These are phyloP conservation scores for Microchrysa polita DNA, from an alignment of 2,888 invertebrate species.

Conservation along the genomic window DNA sequence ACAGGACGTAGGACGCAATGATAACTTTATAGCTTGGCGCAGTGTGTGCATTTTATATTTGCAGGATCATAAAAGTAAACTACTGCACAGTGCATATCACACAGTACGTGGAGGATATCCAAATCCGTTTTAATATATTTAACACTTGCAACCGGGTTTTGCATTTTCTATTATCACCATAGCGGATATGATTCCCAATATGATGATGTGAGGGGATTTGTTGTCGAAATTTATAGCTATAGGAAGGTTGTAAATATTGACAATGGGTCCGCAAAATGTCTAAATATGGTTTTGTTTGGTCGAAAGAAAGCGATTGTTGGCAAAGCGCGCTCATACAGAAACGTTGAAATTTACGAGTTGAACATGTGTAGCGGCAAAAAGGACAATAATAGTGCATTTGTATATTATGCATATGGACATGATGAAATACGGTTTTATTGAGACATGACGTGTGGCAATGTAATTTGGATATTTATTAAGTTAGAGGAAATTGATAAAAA, in stretches of 20 bases:
- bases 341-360: slow-evolving; percentile 49
- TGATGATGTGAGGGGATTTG: slow-evolving; percentile 35
- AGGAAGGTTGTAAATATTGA: slow-evolving; percentile 51
- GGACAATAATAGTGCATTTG: no score
- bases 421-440: slow-evolving; percentile 24
- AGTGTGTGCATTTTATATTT: slow-evolving; percentile 32
- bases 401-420: not conserved
- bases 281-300: slow-evolving; percentile 24
- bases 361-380: slow-evolving; percentile 49
- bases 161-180: slow-evolving; percentile 27
- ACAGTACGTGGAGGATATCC: not conserved
- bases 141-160: slow-evolving; percentile 32
- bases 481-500: no score
- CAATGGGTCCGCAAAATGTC: slow-evolving; percentile 35
- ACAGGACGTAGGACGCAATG: not conserved
- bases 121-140: slow-evolving; percentile 41
- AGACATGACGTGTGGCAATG: not conserved
- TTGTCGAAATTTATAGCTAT: slow-evolving; percentile 39
- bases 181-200: not conserved
- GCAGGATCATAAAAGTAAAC: slow-evolving; percentile 27
- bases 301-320: slow-evolving; percentile 46
- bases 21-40: slow-evolving; percentile 1
- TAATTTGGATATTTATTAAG: no score
- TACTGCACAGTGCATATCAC: no score
- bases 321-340: slow-evolving; percentile 50